phyloP scores from a whole-genome alignment of 2,888 invertebrate genomes.

The Mayetiola destructor region DNA sequence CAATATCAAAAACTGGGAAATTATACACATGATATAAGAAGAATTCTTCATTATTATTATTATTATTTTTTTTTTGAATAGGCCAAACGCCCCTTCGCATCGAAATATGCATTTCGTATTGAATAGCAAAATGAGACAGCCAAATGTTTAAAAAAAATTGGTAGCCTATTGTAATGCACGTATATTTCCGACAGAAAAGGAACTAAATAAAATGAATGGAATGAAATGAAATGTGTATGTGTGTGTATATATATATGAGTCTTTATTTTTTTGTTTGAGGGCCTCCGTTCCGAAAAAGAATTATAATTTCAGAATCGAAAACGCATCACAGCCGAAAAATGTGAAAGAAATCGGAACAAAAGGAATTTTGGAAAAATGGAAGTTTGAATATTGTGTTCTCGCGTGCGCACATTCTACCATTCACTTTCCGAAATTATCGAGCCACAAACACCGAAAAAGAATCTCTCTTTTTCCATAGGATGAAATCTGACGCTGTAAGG shows the following conservation, averaged over 20 bases:
- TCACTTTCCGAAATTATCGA: not conserved
- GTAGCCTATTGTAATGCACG: not conserved
- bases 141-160: not conserved
- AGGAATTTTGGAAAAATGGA: slow-evolving; percentile 10
- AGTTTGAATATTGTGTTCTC: slow-evolving; percentile 8
- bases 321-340: not conserved
- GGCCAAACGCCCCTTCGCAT: not conserved
- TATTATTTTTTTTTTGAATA: too few species aligned
- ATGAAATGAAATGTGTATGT: not conserved
- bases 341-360: not conserved
- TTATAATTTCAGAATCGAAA: slow-evolving; percentile 6
- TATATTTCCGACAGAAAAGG: not conserved
- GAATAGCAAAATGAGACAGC: not conserved
- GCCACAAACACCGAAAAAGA: not conserved
- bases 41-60: too few species aligned
- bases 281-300: not conserved
- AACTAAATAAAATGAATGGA: not conserved
- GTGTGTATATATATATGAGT: not conserved
- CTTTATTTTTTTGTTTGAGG: not conserved
- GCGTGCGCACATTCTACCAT: not conserved
- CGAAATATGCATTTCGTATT: slow-evolving; percentile 2
- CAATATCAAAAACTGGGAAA: not conserved
- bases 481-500: not conserved
- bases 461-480: not conserved
- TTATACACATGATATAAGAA: not conserved